Conservation (phyloP, 2,888 invertebrate genomes). For the Cenopis cana region DNA sequence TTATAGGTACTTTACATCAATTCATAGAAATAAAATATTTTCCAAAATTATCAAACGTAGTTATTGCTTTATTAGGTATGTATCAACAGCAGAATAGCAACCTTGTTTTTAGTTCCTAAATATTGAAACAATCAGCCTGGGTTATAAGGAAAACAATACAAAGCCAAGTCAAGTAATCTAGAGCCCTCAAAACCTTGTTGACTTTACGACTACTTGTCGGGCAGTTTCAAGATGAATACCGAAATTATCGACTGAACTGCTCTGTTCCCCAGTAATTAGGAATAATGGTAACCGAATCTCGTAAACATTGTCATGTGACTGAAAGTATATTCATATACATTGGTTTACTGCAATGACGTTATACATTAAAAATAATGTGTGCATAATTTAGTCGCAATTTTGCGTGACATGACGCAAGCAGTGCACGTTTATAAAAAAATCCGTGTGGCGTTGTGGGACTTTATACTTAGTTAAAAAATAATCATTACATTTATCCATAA, state of each 20-base stretch:
- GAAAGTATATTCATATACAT: background rate
- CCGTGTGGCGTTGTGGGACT: too few relatives aligned
- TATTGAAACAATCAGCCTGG: background rate
- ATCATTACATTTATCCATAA: background rate
- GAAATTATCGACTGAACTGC: background rate
- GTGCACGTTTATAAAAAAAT: background rate
- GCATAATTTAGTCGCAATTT: background rate
- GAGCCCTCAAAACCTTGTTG: conserved; percentile 8
- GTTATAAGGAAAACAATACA: conserved; percentile 19
- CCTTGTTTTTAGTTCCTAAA: too few relatives aligned
- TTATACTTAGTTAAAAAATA: too few relatives aligned
- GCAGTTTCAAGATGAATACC: conserved; percentile 15
- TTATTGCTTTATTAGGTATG: too few relatives aligned
- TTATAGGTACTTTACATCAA: too few relatives aligned
- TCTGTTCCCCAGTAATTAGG: background rate
- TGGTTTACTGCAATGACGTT: background rate
- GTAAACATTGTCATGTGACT: background rate
- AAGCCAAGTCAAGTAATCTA: background rate
- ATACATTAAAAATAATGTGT: background rate
- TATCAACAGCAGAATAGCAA: too few relatives aligned
- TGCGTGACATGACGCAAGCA: background rate
- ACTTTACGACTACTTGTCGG: background rate
- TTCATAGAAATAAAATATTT: too few relatives aligned
- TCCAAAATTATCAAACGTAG: too few relatives aligned
- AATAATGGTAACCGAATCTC: background rate